Conservation (phyloP, 2,113 vertebrate genomes). For the Choloepus hoffmanni region DNA sequence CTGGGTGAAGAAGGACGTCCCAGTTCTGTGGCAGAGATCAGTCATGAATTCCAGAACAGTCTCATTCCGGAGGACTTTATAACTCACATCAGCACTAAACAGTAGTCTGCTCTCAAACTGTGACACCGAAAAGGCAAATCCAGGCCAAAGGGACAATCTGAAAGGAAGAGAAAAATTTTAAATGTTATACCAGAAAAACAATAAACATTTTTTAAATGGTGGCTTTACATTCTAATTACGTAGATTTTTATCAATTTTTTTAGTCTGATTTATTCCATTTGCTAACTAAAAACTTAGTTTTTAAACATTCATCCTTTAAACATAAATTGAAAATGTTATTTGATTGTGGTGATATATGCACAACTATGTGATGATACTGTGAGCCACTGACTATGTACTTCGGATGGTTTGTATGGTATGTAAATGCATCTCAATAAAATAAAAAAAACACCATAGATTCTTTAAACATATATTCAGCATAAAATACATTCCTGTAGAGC, state of each 20-base stretch:
- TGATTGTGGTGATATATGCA: too few relatives aligned
- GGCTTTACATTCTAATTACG: neutral
- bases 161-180: neutral
- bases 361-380: too few relatives aligned
- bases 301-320: neutral
- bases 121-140: slow-evolving; percentile 81
- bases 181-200: neutral
- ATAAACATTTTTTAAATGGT: neutral
- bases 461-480: neutral
- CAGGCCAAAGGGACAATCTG: slow-evolving; percentile 86
- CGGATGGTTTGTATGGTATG: too few relatives aligned
- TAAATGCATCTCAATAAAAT: too few relatives aligned
- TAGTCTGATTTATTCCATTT: neutral
- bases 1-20: slow-evolving; percentile 65
- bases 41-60: slow-evolving; percentile 85
- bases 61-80: slow-evolving; percentile 86
- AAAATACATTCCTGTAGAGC: neutral
- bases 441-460: neutral
- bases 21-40: slow-evolving; percentile 58
- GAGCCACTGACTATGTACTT: too few relatives aligned
- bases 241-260: neutral
- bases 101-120: slow-evolving; percentile 80
- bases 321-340: neutral
- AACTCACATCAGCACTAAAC: slow-evolving; percentile 81
- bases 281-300: neutral